Base-by-base conservation (phyloP, 2,797 vertebrate genomes). In the Cygnus olor region DNA sequence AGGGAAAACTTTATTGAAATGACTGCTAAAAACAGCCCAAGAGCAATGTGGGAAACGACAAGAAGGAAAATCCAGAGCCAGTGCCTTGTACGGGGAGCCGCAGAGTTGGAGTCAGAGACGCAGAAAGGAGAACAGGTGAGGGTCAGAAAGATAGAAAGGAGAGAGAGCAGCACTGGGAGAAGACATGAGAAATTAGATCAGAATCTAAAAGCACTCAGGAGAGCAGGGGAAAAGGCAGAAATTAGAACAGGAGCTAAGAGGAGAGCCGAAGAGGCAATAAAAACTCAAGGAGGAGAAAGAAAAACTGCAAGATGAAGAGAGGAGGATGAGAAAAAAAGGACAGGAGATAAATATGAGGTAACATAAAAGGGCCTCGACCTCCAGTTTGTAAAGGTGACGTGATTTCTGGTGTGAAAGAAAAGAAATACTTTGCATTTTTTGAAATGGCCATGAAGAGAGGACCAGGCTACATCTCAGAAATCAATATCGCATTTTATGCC, bases 401-500 rank as follows among this genome's bases (percentile, higher is more conserved):
- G 88, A 94, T 94, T 93, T 88, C 91, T 85, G 89, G 65, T 84
- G 65, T 53, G 94, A 97, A 96, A 95, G 96, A 89, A 95, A 95
- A 96, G 90, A 96, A 96, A 95, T 90, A 93, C 86, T 96, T 97
- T 95, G 96, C 97, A 96, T 92, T 97, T 97, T 97, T 96, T 91
- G 93, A 97, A 97, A 95, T 80, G 95, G 82, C 94, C 92, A 30
- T 49, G 97, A 95, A 93, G 94, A 94, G 72, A 96, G 89, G 90
- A 95, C 90, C 47, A 80, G 95, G 96, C 93, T 94, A 82, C 79
- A 58, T 94, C 97, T 96, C 95, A 85, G 96, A 97, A 97, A 98
- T 98, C 98, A 96, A 97, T 98, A 98, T 95, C 94, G 92, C 95
- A 97, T 98, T 98, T 98, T 97, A 98, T 98, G 97, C 97, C 97